These are phyloP conservation scores for Erythrocercus mccallii DNA, from an alignment of 2,113 vertebrate genomes.

Conservation along the genomic window DNA sequence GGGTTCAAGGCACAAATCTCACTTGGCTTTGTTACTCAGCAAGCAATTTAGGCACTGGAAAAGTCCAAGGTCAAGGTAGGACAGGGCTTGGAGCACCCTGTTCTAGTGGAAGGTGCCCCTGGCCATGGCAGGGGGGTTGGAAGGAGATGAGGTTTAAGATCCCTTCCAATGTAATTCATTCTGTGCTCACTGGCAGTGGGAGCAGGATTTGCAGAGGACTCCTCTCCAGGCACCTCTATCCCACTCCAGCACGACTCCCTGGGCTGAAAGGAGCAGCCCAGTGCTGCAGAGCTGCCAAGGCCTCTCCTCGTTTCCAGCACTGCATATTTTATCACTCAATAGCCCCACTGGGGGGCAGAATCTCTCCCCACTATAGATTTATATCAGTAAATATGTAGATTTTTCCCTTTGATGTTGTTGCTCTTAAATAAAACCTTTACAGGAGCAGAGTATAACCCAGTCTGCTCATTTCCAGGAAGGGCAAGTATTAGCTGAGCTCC, in stretches of 20 bases:
- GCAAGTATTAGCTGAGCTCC: neutral
- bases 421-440: neutral
- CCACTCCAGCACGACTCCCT: neutral
- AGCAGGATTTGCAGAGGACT: neutral
- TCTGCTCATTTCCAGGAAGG: neutral
- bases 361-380: neutral
- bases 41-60: neutral
- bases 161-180: neutral
- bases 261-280: neutral
- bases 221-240: neutral
- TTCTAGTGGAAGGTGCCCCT: neutral
- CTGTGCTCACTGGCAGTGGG: neutral
- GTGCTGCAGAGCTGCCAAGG: neutral
- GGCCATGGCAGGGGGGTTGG: neutral
- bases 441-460: neutral
- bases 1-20: neutral
- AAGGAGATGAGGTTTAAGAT: neutral
- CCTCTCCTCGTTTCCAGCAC: neutral
- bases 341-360: neutral
- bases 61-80: too few relatives aligned
- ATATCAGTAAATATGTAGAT: neutral
- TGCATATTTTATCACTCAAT: neutral
- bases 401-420: neutral
- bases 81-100: accelerated
- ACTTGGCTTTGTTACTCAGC: neutral